Evolutionary conservation across 2,888 invertebrate genomes (phyloP), one percentile per base, ranked within the genome.

Genomic region (Drosophila melanosoma): DNA sequence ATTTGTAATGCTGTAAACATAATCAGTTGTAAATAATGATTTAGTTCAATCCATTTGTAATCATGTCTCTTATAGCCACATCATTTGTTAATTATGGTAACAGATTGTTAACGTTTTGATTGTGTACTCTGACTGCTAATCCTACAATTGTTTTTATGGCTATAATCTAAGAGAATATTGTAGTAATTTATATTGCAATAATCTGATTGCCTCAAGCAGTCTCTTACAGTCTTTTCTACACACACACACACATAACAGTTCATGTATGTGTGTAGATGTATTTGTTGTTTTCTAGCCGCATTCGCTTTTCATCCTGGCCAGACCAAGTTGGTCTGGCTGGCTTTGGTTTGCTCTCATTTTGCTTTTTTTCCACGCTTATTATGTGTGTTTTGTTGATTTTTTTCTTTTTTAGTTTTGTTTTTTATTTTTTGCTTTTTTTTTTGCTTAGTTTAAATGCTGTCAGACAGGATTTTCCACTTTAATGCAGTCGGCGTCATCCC

Each of bases 381-480:
- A 87, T 85, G 79, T 85, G 79, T 81, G 69, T 77, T 83, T 70
- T 72, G 75, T 76, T 67, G 64, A 52, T 58, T 68, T 67, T 81
- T 76, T 81, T 8, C 12, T 74, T 77, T 82, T 72, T 69, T 68
- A 48, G 48, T 73, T 49, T 38, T 38, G 11, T 60, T 59, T 79
- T 49, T 38, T 38, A 2, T 60, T 59, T 79, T 82, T 66, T 29
- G 6, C 26, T 63, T 53, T 67, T 58, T 58, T 54, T 81, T 75
- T 80, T 82, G 79, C 45, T 45, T 78, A 57, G 83, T 74, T 76
- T 87, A 71, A 86, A 90, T 89, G 91, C 79, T 90, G 90, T 88
- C 90, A 90, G 89, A 90, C 90, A 89, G 90, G 90, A 91, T 91
- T 90, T 91, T 89, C 91, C 79, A 87, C 90, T 91, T 91, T 90